These are phyloP conservation scores for Loris lydekkerianus DNA, from an alignment of 2,797 vertebrate species.

Conservation along the genomic window DNA sequence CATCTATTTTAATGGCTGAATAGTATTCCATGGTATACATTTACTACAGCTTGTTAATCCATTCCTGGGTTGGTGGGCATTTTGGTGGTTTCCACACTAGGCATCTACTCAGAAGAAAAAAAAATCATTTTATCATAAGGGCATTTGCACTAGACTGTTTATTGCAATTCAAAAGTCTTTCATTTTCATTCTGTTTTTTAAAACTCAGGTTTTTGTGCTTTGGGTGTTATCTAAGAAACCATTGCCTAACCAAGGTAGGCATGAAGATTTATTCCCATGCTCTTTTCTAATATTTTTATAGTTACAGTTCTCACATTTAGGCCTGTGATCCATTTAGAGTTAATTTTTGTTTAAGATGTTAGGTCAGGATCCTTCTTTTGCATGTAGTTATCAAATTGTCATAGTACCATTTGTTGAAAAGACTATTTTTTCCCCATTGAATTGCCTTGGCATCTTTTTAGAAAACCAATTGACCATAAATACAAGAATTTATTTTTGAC, in stretches of 20 bases:
- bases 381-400: background rate
- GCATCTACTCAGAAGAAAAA: too few relatives aligned
- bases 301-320: conserved; percentile 27
- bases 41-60: too few relatives aligned
- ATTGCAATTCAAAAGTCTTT: background rate
- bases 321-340: background rate
- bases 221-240: background rate
- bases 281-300: conserved; percentile 16
- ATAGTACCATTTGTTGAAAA: background rate
- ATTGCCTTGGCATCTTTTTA: background rate
- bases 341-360: conserved; percentile 30
- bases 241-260: background rate
- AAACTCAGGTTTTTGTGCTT: background rate
- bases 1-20: too few relatives aligned
- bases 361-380: conserved; percentile 31
- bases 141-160: too few relatives aligned
- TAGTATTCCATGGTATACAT: too few relatives aligned
- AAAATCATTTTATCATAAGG: too few relatives aligned
- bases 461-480: conserved; percentile 35
- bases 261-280: background rate
- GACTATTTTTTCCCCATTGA: background rate
- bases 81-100: too few relatives aligned
- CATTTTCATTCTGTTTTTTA: conserved; percentile 3
- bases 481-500: conserved; percentile 36
- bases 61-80: too few relatives aligned